Base-by-base conservation (phyloP, 1,140 invertebrate genomes). In the Paralvinella palmiformis region DNA sequence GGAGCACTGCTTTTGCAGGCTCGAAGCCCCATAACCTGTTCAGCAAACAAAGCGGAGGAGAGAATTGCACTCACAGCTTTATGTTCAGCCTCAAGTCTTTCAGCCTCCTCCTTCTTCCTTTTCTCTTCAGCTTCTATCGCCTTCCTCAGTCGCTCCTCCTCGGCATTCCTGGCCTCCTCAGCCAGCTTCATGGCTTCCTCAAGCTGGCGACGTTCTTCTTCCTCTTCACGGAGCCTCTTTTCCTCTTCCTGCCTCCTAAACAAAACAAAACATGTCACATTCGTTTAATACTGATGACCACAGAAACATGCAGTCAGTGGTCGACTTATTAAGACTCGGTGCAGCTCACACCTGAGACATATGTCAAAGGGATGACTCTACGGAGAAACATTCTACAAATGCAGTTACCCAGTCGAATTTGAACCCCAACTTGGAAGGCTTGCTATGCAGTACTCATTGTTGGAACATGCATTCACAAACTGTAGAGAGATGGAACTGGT, bases 111-210 rank as follows among this genome's bases (percentile, higher is more conserved):
- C 29, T 62, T 48, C 22, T 60, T 57, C 29, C 55, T 31, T 32
- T 5, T 31, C 55, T 57, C 55, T 32, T 57, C 55, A 13, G 27
- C 55, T 57, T 57, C 55, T 10, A 57, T 57, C 35, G 55, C 55
- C 35, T 35, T 57, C 55, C 20, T 35, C 33, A 57, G 33, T 32
- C 55, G 59, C 22, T 32, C 60, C 50, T 24, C 60, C 29, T 62
- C 60, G 27, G 37, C 60, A 32, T 50, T 32, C 20, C 60, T 24
- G 10, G 27, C 45, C 20, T 50, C 45, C 4, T 31, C 29, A 29
- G 37, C 60, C 7, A 32, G 22, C 1, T 32, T n/a, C 22, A 48
- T 29, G 31, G 31, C 48, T 31, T 50, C 45, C 29, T 62, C 60
- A 24, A 31, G 20, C 17, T 22, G 29, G 7, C 33, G 3, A 2